phyloP scores from a whole-genome alignment of 1,140 invertebrate species.

The Cherax destructor region DNA sequence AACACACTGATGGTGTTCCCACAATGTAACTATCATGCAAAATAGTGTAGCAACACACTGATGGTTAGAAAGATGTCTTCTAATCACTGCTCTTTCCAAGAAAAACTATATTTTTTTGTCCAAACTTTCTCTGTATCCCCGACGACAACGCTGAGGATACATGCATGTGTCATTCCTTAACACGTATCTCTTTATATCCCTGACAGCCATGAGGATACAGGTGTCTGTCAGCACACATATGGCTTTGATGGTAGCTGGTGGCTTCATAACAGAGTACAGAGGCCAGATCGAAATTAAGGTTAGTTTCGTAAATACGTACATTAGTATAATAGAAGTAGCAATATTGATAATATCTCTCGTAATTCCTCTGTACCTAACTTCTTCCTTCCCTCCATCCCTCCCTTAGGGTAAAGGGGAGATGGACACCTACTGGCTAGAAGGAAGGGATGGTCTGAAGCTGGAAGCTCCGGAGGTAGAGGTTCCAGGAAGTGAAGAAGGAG shows the following conservation, averaged over 20 bases:
- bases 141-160: too few relatives aligned
- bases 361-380: background rate
- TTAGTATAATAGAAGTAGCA: too few relatives aligned
- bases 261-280: slow-evolving; percentile 33
- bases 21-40: too few relatives aligned
- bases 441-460: slow-evolving; percentile 28
- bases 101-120: too few relatives aligned
- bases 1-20: too few relatives aligned
- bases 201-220: slow-evolving; percentile 29
- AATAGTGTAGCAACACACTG: too few relatives aligned
- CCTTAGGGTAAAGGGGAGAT: slow-evolving; percentile 54
- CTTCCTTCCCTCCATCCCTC: background rate
- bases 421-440: slow-evolving; percentile 55
- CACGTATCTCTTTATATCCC: background rate
- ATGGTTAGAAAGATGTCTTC: too few relatives aligned
- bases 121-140: too few relatives aligned
- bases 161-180: background rate
- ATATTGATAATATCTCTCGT: background rate
- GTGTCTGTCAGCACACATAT: slow-evolving; percentile 11
- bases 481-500: background rate
- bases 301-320: background rate
- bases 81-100: too few relatives aligned
- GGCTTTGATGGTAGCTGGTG: slow-evolving; percentile 1
- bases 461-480: background rate
- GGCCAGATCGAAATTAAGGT: slow-evolving; percentile 16